Evolutionary conservation across 2,888 invertebrate species (phyloP).

Genomic region (Sipha maydis): DNA sequence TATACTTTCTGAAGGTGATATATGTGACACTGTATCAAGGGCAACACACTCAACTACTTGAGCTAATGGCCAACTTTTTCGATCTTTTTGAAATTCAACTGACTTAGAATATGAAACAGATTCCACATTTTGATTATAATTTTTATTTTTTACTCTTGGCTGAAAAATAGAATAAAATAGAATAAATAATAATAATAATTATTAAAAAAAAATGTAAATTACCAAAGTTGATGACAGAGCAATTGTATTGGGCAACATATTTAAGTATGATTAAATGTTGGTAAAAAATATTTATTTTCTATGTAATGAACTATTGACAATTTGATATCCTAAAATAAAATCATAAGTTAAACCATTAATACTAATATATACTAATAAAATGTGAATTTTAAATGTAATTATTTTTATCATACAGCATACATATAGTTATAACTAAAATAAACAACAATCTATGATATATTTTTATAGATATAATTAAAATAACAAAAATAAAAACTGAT

Average conservation of each 20-base stretch:
- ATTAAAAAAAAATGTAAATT: conserved; percentile 4
- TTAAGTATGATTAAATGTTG: neutral
- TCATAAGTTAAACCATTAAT: neutral
- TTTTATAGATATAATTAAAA: neutral
- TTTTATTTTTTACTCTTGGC: conserved; percentile 52
- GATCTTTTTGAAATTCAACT: conserved; percentile 30
- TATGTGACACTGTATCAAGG: conserved; percentile 14
- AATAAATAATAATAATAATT: neutral
- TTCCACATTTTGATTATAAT: conserved; percentile 14
- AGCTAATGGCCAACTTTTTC: conserved; percentile 52
- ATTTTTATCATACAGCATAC: too few relatives aligned
- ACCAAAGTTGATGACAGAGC: conserved; percentile 56
- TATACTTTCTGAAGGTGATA: conserved; percentile 11
- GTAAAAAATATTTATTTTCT: neutral
- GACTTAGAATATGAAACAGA: conserved; percentile 37
- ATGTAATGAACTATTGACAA: neutral
- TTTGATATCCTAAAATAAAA: neutral
- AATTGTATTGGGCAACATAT: conserved; percentile 52
- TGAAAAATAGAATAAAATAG: conserved; percentile 6
- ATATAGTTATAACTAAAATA: too few relatives aligned
- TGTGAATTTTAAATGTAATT: neutral
- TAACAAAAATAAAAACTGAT: neutral
- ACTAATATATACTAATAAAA: neutral
- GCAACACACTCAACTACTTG: conserved; percentile 55
- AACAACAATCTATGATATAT: neutral